A percentile compares a stretch with the other conserved stretches of the same genome.
These are phyloP conservation scores for Boloria selene DNA, from an alignment of 2,888 invertebrate species.

Conservation along the genomic window DNA sequence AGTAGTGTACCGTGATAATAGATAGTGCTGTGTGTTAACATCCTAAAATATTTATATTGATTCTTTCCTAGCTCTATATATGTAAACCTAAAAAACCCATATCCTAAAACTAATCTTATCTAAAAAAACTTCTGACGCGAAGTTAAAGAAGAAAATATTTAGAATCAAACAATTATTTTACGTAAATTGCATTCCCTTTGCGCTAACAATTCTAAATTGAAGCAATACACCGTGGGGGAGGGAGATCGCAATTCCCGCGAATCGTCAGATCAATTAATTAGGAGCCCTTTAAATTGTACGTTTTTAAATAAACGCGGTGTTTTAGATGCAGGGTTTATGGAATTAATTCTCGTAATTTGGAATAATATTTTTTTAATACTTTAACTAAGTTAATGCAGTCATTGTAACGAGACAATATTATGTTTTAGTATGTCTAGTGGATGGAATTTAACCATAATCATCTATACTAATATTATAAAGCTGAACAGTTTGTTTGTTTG, in stretches of 20 bases:
- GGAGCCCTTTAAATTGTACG: constrained; percentile 69
- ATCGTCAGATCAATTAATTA: constrained; percentile 81
- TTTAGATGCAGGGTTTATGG: constrained; percentile 24
- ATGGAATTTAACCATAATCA: no score
- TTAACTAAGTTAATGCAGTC: no score
- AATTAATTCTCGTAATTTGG: constrained; percentile 3
- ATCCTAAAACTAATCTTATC: constrained; percentile 25
- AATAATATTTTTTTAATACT: no score
- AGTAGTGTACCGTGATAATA: no score
- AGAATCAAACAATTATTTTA: constrained; percentile 79
- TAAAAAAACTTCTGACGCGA: constrained; percentile 63
- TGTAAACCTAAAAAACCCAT: no score
- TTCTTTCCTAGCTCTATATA: no score
- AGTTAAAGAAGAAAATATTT: constrained; percentile 58
- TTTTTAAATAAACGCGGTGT: constrained; percentile 52
- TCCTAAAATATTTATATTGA: no score
- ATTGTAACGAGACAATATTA: no score
- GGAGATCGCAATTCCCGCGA: constrained; percentile 67
- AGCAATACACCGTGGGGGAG: constrained; percentile 68
- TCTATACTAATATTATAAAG: no score
- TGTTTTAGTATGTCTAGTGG: no score
- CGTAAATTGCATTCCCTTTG: constrained; percentile 80
- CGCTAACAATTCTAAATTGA: constrained; percentile 81
- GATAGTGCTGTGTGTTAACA: no score
- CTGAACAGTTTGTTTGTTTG: no score